Conservation (phyloP, 2,888 invertebrate genomes). For the Limnephilus auricula region DNA sequence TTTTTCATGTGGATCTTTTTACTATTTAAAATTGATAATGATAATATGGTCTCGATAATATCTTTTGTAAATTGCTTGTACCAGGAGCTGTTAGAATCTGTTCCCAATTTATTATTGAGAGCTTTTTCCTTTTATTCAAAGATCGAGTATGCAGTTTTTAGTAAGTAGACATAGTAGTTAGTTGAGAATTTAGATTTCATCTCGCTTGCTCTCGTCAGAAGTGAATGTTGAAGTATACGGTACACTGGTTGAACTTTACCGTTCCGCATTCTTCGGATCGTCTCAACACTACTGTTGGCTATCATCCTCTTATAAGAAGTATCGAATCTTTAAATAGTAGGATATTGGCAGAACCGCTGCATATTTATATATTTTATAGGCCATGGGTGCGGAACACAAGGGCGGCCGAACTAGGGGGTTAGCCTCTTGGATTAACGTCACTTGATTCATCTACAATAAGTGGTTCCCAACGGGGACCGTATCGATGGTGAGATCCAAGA, state of each 20-base stretch:
- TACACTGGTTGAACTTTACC: slow-evolving; percentile 22
- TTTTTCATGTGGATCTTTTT: not conserved
- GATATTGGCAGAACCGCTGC: not conserved
- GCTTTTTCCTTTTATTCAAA: not conserved
- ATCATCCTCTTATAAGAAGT: not conserved
- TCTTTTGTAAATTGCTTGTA: not conserved
- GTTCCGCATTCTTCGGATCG: slow-evolving; percentile 11
- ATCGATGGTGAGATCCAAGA: too few species aligned
- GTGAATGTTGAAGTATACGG: slow-evolving; percentile 9
- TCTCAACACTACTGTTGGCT: not conserved
- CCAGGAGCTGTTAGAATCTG: not conserved
- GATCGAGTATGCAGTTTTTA: not conserved
- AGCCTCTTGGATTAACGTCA: not conserved
- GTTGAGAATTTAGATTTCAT: not conserved
- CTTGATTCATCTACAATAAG: too few species aligned
- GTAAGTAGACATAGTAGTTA: not conserved
- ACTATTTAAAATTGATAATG: not conserved
- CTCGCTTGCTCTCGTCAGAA: not conserved
- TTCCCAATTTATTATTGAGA: not conserved
- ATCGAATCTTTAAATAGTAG: not conserved
- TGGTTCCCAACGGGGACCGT: too few species aligned
- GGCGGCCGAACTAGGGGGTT: not conserved
- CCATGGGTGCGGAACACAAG: not conserved
- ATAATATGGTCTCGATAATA: not conserved
- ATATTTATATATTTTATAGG: not conserved